Conservation (phyloP, 2,888 invertebrate species). For the Terebella lapidaria region DNA sequence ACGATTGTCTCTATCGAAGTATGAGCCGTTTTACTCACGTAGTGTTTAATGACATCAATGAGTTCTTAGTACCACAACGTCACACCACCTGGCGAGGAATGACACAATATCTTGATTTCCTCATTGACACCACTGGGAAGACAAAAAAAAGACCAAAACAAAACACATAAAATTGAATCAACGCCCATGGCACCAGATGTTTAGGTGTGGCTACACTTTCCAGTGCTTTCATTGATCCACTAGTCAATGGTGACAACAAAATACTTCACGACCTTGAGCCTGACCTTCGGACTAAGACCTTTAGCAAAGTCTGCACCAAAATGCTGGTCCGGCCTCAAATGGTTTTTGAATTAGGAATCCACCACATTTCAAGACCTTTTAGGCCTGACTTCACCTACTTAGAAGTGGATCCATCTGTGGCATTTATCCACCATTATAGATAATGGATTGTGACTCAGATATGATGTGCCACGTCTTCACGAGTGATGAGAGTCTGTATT, state of each 20-base stretch:
- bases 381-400: constrained; percentile 33
- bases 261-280: constrained; percentile 27
- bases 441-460: constrained; percentile 37
- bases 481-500: constrained; percentile 19
- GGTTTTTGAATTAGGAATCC: constrained; percentile 54
- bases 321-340: constrained; percentile 47
- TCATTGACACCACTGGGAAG: neutral
- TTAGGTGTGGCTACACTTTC: constrained; percentile 39
- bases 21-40: constrained; percentile 39
- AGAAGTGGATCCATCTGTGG: constrained; percentile 29
- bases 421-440: constrained; percentile 46
- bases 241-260: constrained; percentile 15
- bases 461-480: constrained; percentile 25
- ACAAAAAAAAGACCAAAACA: no score
- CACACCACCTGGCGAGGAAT: constrained; percentile 20
- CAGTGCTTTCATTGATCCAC: constrained; percentile 44
- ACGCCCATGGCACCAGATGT: neutral
- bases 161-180: neutral
- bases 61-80: constrained; percentile 42
- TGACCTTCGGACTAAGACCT: constrained; percentile 30
- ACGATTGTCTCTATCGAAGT: constrained; percentile 47
- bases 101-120: constrained; percentile 14
- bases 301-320: constrained; percentile 45
- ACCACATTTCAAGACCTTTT: constrained; percentile 52
- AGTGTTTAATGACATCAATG: constrained; percentile 48